These are phyloP conservation scores for Campylorhamphus procurvoides DNA, from an alignment of 2,113 vertebrate species.

Conservation along the genomic window DNA sequence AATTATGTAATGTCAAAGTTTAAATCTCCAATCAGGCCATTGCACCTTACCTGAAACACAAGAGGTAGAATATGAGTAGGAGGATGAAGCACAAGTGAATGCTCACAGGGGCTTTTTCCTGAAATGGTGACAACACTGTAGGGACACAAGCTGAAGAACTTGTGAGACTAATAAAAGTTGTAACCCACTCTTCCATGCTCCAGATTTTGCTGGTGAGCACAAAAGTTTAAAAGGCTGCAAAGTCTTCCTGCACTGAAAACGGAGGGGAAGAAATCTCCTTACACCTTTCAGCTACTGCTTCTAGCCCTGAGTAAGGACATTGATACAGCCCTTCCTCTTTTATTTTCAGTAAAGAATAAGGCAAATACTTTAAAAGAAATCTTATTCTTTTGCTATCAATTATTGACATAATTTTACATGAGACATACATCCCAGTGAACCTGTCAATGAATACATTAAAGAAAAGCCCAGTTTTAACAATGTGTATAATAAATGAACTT, in stretches of 20 bases:
- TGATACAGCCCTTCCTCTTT: neutral
- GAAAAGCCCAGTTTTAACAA: rapidly evolving
- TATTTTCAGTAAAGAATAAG: neutral
- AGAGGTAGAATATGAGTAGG: neutral
- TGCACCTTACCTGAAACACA: neutral
- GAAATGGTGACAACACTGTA: neutral
- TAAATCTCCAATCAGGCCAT: neutral
- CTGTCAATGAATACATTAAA: neutral
- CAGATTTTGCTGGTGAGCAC: neutral
- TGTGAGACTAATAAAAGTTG: neutral
- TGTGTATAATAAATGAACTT: neutral
- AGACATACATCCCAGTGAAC: neutral
- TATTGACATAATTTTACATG: neutral
- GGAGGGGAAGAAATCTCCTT: neutral
- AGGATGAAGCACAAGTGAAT: neutral
- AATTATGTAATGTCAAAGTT: neutral
- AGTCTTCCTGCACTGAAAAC: neutral
- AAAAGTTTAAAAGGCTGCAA: neutral
- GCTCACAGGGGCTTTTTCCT: neutral
- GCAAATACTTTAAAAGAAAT: neutral
- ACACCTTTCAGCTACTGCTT: neutral
- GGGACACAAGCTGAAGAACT: neutral
- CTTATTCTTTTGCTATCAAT: neutral
- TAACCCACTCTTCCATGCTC: neutral
- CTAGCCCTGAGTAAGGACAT: neutral